Percentiles rank a stretch among this genome's conserved stretches.
phyloP scores from a whole-genome alignment of 2,797 vertebrate genomes.

The Benthosema pterotum region DNA sequence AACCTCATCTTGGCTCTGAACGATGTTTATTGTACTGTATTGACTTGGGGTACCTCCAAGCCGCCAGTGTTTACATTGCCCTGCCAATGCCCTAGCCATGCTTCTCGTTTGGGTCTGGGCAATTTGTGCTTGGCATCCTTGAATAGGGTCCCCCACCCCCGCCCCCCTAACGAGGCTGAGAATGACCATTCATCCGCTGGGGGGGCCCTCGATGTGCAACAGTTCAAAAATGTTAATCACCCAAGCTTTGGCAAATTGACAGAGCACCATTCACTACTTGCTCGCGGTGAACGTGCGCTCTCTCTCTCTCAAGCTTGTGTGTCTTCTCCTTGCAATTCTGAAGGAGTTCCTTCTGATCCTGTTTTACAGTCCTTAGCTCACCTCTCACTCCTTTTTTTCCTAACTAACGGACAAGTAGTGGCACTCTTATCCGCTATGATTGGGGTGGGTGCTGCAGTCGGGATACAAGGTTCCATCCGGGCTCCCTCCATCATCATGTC shows the following conservation, averaged over 20 bases:
- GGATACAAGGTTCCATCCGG: conserved; percentile 70
- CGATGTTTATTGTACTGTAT: conserved; percentile 55
- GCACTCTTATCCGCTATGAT: conserved; percentile 53
- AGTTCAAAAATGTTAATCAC: conserved; percentile 84
- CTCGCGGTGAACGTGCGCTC: conserved; percentile 56
- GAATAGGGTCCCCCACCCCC: conserved; percentile 51
- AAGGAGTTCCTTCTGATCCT: conserved; percentile 66
- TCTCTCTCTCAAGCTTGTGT: conserved; percentile 66
- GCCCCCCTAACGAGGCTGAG: conserved; percentile 72
- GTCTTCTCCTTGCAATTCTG: conserved; percentile 52
- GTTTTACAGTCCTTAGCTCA: conserved; percentile 66
- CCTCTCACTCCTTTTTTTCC: conserved; percentile 49
- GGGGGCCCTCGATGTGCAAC: conserved; percentile 72
- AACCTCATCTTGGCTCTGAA: conserved; percentile 63
- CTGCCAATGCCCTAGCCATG: conserved; percentile 64
- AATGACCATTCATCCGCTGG: conserved; percentile 79
- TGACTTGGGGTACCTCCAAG: conserved; percentile 49
- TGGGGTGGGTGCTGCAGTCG: conserved; percentile 49
- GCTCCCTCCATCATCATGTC: conserved; percentile 79
- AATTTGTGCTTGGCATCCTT: conserved; percentile 75
- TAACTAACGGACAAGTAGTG: conserved; percentile 55
- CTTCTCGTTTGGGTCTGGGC: conserved; percentile 68
- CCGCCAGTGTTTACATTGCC: conserved; percentile 63
- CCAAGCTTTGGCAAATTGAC: conserved; percentile 79
- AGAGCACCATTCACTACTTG: conserved; percentile 70